These are phyloP conservation scores for Pyrgus malvae DNA, from an alignment of 2,888 invertebrate species.

Conservation along the genomic window DNA sequence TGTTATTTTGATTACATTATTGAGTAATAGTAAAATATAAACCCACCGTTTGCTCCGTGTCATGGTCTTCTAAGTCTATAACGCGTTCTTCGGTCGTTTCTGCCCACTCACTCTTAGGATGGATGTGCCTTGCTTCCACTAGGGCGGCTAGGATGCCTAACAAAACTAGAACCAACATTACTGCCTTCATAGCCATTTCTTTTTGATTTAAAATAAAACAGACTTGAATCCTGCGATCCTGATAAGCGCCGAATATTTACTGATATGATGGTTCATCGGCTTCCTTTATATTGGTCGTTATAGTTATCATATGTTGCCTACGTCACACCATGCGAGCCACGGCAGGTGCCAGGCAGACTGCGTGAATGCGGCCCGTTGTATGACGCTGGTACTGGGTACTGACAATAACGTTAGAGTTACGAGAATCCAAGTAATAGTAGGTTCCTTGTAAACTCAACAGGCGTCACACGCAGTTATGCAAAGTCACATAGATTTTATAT, in stretches of 20 bases:
- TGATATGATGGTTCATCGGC: constrained; percentile 35
- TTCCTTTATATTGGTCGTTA: constrained; percentile 44
- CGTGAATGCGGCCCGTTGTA: not conserved
- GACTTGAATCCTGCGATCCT: constrained; percentile 23
- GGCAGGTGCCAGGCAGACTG: constrained; percentile 39
- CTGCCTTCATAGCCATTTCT: constrained; percentile 35
- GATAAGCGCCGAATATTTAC: constrained; percentile 37
- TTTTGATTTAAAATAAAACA: too few species aligned
- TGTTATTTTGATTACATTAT: not conserved
- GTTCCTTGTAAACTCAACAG: not conserved
- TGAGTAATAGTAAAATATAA: constrained; percentile 30
- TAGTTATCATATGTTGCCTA: constrained; percentile 42
- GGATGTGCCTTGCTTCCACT: constrained; percentile 48
- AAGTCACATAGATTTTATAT: too few species aligned
- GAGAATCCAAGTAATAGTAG: not conserved
- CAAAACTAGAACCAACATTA: constrained; percentile 36
- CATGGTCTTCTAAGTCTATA: not conserved
- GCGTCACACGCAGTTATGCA: too few species aligned
- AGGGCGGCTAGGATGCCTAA: constrained; percentile 32
- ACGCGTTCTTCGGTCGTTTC: not conserved
- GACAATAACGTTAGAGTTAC: not conserved
- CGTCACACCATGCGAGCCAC: constrained; percentile 19
- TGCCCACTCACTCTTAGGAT: constrained; percentile 39
- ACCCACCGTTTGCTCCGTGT: constrained; percentile 7
- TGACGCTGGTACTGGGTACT: not conserved